phyloP scores from a whole-genome alignment of 2,888 invertebrate species.

The Stratiomys singularior region DNA sequence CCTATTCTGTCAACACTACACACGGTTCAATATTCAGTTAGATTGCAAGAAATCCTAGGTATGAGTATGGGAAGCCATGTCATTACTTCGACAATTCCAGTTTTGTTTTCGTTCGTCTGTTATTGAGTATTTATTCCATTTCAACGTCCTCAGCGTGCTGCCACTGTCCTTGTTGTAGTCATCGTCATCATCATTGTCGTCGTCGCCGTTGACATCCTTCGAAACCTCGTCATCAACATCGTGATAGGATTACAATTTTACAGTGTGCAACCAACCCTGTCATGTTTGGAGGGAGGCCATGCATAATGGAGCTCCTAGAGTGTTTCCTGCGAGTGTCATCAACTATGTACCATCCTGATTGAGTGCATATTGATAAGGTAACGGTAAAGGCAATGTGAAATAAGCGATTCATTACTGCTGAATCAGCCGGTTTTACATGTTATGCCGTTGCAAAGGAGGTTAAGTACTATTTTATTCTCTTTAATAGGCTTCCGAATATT shows the following conservation, averaged over 20 bases:
- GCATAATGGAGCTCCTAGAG: background rate
- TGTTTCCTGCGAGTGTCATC: slow-evolving; percentile 21
- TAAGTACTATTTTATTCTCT: too few species aligned
- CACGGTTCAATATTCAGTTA: background rate
- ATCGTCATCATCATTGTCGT: too few species aligned
- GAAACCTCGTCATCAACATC: background rate
- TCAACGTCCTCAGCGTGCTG: background rate
- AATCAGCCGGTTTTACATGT: background rate
- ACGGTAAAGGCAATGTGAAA: background rate
- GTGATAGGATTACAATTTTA: slow-evolving; percentile 7
- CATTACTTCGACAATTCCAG: slow-evolving; percentile 13
- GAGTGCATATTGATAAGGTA: slow-evolving; percentile 8
- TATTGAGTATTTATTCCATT: slow-evolving; percentile 13
- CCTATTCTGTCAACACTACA: too few species aligned
- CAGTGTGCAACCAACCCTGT: background rate
- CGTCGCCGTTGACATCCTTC: too few species aligned
- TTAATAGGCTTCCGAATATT: too few species aligned
- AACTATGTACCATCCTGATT: background rate
- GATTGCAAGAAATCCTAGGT: background rate
- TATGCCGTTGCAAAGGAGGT: too few species aligned
- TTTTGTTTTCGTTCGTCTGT: slow-evolving; percentile 37
- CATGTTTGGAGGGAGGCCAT: background rate
- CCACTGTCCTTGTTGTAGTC: too few species aligned
- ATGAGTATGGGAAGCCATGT: slow-evolving; percentile 26
- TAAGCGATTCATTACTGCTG: background rate